Conservation (phyloP, 2,797 vertebrate species). For the Neopelma chrysocephalum region DNA sequence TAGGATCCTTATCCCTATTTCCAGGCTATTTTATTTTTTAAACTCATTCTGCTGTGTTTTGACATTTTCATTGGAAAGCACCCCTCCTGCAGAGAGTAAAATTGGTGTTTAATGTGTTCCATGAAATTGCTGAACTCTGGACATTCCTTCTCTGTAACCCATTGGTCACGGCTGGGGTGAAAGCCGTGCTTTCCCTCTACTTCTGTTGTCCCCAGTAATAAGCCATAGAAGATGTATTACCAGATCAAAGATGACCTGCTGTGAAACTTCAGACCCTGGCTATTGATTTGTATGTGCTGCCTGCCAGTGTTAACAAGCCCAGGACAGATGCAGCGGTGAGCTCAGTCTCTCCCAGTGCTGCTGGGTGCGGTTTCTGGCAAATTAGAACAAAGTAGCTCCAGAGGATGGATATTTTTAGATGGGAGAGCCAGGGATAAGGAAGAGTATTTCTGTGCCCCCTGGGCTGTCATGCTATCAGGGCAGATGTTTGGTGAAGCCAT, state of each 20-base stretch:
- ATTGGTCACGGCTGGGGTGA: slow-evolving; percentile 10
- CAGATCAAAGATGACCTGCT: slow-evolving; percentile 22
- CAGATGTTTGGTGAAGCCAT: background rate
- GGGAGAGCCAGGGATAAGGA: background rate
- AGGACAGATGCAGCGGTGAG: background rate
- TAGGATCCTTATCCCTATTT: background rate
- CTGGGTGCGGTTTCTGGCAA: background rate
- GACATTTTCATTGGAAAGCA: background rate
- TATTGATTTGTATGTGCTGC: background rate
- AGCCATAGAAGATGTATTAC: background rate
- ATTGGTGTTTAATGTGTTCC: background rate
- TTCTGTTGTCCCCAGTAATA: slow-evolving; percentile 24
- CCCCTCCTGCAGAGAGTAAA: background rate
- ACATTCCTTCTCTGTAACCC: background rate
- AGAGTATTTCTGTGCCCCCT: background rate
- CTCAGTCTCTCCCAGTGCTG: background rate
- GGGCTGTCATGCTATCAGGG: accelerated
- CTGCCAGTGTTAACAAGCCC: background rate
- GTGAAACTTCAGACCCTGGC: background rate
- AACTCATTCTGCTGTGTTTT: background rate
- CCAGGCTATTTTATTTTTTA: background rate
- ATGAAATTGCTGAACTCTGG: background rate
- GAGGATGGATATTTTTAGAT: background rate
- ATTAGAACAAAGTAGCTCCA: background rate
- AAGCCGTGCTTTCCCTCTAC: background rate